Conservation (phyloP, 2,797 vertebrate genomes). For the Emydoidea blandingii region DNA sequence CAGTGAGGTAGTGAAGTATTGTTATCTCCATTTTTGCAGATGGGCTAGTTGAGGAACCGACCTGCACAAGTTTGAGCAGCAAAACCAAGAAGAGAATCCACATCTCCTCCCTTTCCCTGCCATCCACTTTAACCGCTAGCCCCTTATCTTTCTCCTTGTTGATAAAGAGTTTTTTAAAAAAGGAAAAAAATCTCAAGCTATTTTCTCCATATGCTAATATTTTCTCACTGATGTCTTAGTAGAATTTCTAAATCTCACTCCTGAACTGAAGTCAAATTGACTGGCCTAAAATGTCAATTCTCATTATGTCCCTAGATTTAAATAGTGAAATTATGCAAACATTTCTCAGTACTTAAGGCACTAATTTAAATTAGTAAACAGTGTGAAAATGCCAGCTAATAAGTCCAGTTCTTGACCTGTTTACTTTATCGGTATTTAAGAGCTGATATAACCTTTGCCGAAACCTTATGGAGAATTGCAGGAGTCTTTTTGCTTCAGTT, state of each 20-base stretch:
- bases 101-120: not conserved
- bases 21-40: not conserved
- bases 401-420: constrained; percentile 25
- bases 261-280: constrained; percentile 7
- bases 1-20: not conserved
- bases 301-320: not conserved
- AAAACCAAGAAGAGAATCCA: not conserved
- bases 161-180: not conserved
- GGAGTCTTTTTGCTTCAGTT: not conserved
- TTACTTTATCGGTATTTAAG: constrained; percentile 31
- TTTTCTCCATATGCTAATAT: not conserved
- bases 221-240: not conserved
- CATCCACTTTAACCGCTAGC: not conserved
- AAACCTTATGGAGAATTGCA: constrained; percentile 49
- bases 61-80: not conserved
- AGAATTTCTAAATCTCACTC: constrained; percentile 24
- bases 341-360: not conserved
- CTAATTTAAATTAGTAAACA: constrained; percentile 16
- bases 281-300: constrained; percentile 37
- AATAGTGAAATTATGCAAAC: constrained; percentile 43
- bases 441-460: constrained; percentile 51
- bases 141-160: not conserved
- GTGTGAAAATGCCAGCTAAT: constrained; percentile 49
- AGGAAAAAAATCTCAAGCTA: constrained; percentile 14
- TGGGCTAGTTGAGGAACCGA: not conserved